phyloP scores from a whole-genome alignment of 2,888 invertebrate genomes.

The Drosophila mettleri region DNA sequence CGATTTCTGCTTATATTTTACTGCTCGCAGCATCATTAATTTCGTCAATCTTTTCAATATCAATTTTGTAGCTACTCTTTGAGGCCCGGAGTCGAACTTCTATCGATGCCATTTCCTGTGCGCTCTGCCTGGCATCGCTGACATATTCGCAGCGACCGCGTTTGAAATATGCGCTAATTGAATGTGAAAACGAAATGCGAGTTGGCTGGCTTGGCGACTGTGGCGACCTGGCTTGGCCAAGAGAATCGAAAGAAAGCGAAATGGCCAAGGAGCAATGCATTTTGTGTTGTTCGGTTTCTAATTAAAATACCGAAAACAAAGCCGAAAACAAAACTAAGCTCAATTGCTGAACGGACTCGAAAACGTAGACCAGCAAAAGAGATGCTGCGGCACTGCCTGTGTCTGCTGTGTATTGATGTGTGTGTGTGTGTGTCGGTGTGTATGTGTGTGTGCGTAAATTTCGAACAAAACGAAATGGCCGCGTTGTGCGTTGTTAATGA shows the following conservation, averaged over 20 bases:
- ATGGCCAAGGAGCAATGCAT: slow-evolving; percentile 67
- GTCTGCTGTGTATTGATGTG: neutral
- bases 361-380: slow-evolving; percentile 30
- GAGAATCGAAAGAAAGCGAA: slow-evolving; percentile 53
- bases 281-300: slow-evolving; percentile 77
- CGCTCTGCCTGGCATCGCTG: slow-evolving; percentile 42
- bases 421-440: slow-evolving; percentile 3
- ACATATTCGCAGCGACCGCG: slow-evolving; percentile 57
- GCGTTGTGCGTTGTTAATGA: slow-evolving; percentile 77
- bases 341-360: slow-evolving; percentile 59
- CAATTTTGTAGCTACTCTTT: slow-evolving; percentile 18
- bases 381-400: slow-evolving; percentile 4
- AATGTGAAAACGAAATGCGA: slow-evolving; percentile 72
- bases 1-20: neutral
- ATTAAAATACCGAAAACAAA: slow-evolving; percentile 72
- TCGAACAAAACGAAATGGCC: slow-evolving; percentile 73
- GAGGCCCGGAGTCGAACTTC: slow-evolving; percentile 2
- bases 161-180: slow-evolving; percentile 76
- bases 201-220: slow-evolving; percentile 21
- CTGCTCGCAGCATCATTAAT: neutral
- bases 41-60: slow-evolving; percentile 3
- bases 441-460: slow-evolving; percentile 44
- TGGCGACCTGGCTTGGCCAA: slow-evolving; percentile 13
- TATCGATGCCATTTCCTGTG: slow-evolving; percentile 60
- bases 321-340: slow-evolving; percentile 61